These are phyloP conservation scores for Picus viridis DNA, from an alignment of 2,797 vertebrate species.

Conservation along the genomic window DNA sequence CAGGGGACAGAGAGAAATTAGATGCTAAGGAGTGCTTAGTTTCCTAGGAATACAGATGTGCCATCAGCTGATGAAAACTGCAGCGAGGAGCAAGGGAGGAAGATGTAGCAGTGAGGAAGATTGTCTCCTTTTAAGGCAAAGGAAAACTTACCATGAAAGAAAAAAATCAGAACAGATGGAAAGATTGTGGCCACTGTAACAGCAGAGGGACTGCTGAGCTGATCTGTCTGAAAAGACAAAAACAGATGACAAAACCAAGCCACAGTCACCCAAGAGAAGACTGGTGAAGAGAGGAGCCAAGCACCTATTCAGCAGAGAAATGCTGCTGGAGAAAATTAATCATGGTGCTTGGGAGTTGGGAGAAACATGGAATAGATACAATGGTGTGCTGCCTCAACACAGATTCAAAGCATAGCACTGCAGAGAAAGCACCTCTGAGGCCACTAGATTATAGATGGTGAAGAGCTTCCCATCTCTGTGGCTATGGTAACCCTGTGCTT, in stretches of 20 bases:
- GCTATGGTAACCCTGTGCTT: neutral
- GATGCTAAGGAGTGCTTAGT: neutral
- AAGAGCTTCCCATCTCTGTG: neutral
- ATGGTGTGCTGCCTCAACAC: neutral
- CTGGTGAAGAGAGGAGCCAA: neutral
- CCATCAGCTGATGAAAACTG: slow-evolving; percentile 39
- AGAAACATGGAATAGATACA: neutral
- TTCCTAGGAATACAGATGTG: slow-evolving; percentile 63
- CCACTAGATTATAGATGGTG: neutral
- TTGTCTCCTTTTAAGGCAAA: slow-evolving; percentile 53
- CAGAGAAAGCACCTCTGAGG: neutral
- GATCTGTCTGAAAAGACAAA: neutral
- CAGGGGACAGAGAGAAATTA: slow-evolving; percentile 63
- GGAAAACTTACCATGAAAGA: neutral
- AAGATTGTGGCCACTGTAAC: neutral
- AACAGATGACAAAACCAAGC: neutral
- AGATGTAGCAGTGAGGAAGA: slow-evolving; percentile 34
- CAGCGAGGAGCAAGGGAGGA: neutral
- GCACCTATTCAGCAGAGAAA: neutral
- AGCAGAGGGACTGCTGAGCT: fast-evolving
- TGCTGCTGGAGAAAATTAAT: neutral
- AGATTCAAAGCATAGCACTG: neutral
- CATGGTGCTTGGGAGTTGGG: neutral
- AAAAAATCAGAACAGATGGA: neutral
- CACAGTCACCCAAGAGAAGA: neutral